Conservation (phyloP, 2,113 vertebrate genomes). For the Puma concolor region DNA sequence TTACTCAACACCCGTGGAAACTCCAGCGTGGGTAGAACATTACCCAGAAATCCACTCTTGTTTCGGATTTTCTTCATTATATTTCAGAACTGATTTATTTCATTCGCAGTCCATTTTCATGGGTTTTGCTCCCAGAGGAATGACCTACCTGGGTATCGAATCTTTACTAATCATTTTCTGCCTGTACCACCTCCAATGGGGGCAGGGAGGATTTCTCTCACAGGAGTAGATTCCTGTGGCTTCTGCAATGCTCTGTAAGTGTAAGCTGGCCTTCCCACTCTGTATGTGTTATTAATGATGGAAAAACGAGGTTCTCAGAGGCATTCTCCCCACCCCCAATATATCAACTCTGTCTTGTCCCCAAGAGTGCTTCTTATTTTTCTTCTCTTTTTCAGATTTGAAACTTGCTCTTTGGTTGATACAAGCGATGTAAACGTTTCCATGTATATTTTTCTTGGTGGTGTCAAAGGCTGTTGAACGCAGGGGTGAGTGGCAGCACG, state of each 20-base stretch:
- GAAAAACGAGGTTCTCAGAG: too few relatives aligned
- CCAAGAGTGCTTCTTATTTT: not conserved
- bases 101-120: not conserved
- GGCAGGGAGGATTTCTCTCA: not conserved
- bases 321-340: not conserved
- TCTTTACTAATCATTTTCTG: not conserved
- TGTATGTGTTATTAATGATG: not conserved
- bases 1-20: rapidly evolving
- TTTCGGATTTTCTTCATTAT: not conserved
- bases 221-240: not conserved
- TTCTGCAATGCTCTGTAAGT: too few relatives aligned
- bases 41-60: not conserved
- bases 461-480: not conserved
- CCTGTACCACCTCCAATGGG: not conserved
- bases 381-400: not conserved
- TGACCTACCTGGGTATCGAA: not conserved
- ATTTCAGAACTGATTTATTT: not conserved
- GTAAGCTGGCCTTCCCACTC: not conserved
- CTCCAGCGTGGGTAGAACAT: rapidly evolving
- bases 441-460: not conserved
- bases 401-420: not conserved
- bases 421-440: not conserved
- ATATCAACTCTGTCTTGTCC: not conserved
- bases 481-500: rapidly evolving
- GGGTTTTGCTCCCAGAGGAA: not conserved